phyloP scores from a whole-genome alignment of 2,113 vertebrate species.

The Lophotis ruficrista region DNA sequence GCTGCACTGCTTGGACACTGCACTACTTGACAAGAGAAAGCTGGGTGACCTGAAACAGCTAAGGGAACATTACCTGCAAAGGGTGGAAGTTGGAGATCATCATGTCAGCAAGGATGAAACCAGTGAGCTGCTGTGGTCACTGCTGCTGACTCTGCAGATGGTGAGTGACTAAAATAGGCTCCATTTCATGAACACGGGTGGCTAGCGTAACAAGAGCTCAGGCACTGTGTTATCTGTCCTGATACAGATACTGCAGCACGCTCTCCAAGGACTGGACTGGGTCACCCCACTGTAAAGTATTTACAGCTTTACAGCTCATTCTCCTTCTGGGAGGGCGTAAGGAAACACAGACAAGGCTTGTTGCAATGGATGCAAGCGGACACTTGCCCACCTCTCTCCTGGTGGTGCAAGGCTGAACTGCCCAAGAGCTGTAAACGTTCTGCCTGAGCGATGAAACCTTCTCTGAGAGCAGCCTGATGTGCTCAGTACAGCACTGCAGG shows the following conservation, averaged over 20 bases:
- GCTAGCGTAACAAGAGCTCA: background rate
- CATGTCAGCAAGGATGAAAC: background rate
- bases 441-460: background rate
- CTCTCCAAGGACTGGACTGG: background rate
- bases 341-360: background rate
- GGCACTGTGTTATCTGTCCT: background rate
- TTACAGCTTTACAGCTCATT: background rate
- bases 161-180: background rate
- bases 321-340: background rate
- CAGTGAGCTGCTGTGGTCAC: background rate
- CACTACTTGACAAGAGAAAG: background rate
- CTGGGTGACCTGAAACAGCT: background rate
- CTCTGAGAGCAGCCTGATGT: background rate
- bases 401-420: background rate
- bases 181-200: background rate
- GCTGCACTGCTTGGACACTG: background rate
- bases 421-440: constrained; percentile 13
- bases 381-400: background rate
- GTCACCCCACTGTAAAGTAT: background rate
- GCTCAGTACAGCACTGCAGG: background rate
- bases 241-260: background rate
- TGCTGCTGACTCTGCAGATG: background rate
- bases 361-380: background rate
- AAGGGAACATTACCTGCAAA: background rate
- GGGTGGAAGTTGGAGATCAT: background rate